These are phyloP conservation scores for Acromyrmex echinatior DNA, from an alignment of 1,140 invertebrate genomes.

Conservation along the genomic window DNA sequence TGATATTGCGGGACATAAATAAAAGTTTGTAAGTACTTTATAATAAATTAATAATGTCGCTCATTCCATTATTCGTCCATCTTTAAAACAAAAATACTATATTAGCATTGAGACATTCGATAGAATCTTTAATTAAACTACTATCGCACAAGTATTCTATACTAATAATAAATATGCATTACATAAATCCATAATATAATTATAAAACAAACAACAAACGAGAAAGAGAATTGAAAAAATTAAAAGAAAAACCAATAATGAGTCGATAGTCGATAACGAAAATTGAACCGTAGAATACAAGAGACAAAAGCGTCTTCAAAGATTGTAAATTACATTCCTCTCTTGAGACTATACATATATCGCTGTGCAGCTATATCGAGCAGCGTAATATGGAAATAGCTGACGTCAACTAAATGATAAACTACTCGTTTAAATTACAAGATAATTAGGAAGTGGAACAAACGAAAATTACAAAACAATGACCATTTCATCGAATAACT, in stretches of 20 bases:
- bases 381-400: conserved; percentile 7
- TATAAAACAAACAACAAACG: background rate
- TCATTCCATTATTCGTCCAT: background rate
- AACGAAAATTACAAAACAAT: conserved; percentile 37
- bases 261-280: conserved; percentile 3
- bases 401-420: conserved; percentile 14
- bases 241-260: background rate
- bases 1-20: background rate
- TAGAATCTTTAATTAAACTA: background rate
- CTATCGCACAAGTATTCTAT: background rate
- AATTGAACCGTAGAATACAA: background rate
- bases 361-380: conserved; percentile 13
- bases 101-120: background rate
- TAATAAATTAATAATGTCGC: conserved; percentile 19
- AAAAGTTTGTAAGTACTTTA: background rate
- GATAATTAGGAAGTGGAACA: conserved; percentile 14
- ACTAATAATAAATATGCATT: background rate
- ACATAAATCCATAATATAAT: background rate
- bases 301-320: conserved; percentile 6
- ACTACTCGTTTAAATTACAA: conserved; percentile 17
- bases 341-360: conserved; percentile 28
- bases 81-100: background rate
- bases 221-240: background rate
- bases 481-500: background rate
- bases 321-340: conserved; percentile 36